Conservation (phyloP, 2,113 vertebrate genomes). For the Coracopsis vasa region DNA sequence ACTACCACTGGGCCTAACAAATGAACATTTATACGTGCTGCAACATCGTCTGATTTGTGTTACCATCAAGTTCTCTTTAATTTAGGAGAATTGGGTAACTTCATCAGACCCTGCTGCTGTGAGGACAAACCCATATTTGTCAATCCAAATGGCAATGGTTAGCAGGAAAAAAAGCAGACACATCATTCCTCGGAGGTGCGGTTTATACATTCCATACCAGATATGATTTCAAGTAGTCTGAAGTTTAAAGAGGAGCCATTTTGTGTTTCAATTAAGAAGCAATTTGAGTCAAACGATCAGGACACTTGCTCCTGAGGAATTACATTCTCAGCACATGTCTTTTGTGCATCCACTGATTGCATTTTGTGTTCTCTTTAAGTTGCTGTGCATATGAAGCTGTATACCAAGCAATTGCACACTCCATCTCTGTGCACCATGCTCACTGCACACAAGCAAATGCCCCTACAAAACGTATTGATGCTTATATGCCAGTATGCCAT, state of each 20-base stretch:
- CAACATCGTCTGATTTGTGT: background rate
- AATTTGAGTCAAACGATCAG: background rate
- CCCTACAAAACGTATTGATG: background rate
- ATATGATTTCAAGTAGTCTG: background rate
- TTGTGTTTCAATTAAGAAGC: conserved; percentile 1
- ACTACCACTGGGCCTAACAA: background rate
- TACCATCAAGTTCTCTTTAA: background rate
- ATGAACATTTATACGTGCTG: background rate
- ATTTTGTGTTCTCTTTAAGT: background rate
- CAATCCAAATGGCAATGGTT: background rate
- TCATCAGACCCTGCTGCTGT: background rate
- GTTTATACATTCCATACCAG: background rate
- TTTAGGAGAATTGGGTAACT: background rate
- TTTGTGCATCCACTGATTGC: background rate
- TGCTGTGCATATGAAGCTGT: background rate
- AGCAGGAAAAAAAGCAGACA: background rate
- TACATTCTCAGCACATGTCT: background rate
- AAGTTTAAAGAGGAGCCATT: conserved; percentile 2
- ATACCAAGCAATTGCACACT: background rate
- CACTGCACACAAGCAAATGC: background rate
- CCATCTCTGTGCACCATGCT: rapidly evolving
- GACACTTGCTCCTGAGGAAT: background rate
- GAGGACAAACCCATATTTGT: background rate
- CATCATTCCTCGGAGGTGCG: background rate
- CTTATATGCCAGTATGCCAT: background rate